These are phyloP conservation scores for Agrilus biguttatus DNA, from an alignment of 2,888 invertebrate genomes.

Conservation along the genomic window DNA sequence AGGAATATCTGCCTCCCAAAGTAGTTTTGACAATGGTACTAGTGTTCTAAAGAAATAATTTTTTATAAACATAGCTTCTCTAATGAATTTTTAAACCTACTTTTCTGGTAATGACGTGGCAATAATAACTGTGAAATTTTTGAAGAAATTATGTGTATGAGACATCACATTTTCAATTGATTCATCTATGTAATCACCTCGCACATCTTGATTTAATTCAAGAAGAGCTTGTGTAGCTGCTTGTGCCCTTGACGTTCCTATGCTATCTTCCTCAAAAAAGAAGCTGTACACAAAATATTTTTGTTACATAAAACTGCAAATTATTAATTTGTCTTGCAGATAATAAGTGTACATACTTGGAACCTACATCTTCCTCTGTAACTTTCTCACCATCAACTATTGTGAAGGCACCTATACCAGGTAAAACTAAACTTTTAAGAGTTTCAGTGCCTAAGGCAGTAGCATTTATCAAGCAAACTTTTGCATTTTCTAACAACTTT, in stretches of 20 bases:
- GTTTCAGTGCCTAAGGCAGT: slow-evolving; percentile 89
- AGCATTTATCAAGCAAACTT: slow-evolving; percentile 88
- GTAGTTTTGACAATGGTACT: slow-evolving; percentile 54
- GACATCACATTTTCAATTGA: slow-evolving; percentile 69
- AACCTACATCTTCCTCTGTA: slow-evolving; percentile 82
- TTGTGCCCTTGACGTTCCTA: slow-evolving; percentile 75
- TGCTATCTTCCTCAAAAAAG: slow-evolving; percentile 69
- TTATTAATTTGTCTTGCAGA: not conserved
- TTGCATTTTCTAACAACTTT: slow-evolving; percentile 69
- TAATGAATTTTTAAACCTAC: slow-evolving; percentile 21
- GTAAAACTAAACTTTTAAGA: slow-evolving; percentile 85
- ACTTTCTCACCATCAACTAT: slow-evolving; percentile 83
- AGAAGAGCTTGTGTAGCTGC: slow-evolving; percentile 67
- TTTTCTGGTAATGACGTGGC: slow-evolving; percentile 64
- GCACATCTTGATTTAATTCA: slow-evolving; percentile 86
- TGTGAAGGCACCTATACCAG: slow-evolving; percentile 85
- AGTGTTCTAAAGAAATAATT: slow-evolving; percentile 40
- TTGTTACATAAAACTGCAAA: slow-evolving; percentile 2
- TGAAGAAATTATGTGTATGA: slow-evolving; percentile 80
- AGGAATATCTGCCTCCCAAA: slow-evolving; percentile 80
- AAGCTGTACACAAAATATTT: slow-evolving; percentile 44
- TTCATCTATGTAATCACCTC: slow-evolving; percentile 86
- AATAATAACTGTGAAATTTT: slow-evolving; percentile 75
- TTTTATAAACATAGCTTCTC: no score
- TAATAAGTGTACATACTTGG: slow-evolving; percentile 49